Conservation (phyloP, 2,797 vertebrate genomes). For the Sebastolobus alascanus region DNA sequence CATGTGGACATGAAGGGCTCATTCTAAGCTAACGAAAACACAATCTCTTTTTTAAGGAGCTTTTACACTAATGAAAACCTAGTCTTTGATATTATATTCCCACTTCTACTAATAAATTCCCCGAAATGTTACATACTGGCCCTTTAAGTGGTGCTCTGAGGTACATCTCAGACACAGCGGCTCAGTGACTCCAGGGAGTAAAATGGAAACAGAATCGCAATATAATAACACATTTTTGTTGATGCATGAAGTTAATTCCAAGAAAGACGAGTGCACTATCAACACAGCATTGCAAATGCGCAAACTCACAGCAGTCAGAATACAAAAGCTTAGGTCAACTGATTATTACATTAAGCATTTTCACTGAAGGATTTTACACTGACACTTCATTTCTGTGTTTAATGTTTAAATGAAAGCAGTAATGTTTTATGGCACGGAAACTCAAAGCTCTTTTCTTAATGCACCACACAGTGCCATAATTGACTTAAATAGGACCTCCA, state of each 20-base stretch:
- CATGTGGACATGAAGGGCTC: too few relatives aligned
- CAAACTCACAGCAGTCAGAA: neutral
- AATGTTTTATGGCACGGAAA: neutral
- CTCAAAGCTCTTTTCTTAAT: neutral
- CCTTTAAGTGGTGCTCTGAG: neutral
- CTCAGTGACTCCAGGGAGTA: neutral
- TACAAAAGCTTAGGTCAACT: neutral
- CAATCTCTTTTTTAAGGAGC: too few relatives aligned
- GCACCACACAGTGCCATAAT: neutral
- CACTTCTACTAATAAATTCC: too few relatives aligned
- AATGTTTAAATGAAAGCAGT: neutral
- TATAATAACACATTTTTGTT: slow-evolving; percentile 5
- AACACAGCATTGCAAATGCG: neutral
- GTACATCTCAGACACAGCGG: neutral
- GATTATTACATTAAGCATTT: neutral
- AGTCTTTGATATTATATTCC: too few relatives aligned
- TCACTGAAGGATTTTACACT: neutral
- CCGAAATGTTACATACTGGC: too few relatives aligned
- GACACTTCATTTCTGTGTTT: slow-evolving; percentile 12
- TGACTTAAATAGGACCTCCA: slow-evolving; percentile 9
- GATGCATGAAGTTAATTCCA: neutral
- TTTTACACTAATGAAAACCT: too few relatives aligned
- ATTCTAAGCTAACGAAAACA: too few relatives aligned
- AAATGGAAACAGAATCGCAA: neutral
- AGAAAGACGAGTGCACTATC: neutral